These are phyloP conservation scores for Poicephalus gulielmi DNA, from an alignment of 2,113 vertebrate genomes.

Conservation along the genomic window DNA sequence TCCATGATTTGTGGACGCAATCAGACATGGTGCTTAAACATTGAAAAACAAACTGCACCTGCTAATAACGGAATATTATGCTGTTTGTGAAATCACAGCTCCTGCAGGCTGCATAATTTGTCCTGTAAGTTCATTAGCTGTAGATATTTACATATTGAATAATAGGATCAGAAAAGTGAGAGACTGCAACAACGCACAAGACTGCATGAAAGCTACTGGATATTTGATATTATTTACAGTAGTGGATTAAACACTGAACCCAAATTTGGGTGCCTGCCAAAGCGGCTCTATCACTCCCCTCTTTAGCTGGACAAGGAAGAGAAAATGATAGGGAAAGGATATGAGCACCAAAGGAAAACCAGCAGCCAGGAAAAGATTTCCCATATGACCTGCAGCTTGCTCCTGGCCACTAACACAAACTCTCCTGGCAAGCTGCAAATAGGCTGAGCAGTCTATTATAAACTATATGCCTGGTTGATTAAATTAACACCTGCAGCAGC, in stretches of 20 bases:
- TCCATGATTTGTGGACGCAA: background rate
- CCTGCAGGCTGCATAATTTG: background rate
- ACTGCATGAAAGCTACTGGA: background rate
- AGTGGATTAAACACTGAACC: background rate
- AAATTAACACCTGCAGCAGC: background rate
- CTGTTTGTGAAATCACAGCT: background rate
- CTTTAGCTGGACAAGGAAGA: background rate
- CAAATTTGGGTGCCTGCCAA: background rate
- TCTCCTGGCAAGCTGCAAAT: background rate
- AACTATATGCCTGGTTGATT: background rate
- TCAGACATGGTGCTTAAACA: background rate
- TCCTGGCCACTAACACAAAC: background rate
- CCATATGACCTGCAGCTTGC: background rate
- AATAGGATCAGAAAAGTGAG: background rate
- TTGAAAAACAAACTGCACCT: conserved; percentile 20
- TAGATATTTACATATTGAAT: background rate
- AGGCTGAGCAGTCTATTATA: background rate
- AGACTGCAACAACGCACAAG: background rate
- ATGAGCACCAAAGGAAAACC: background rate
- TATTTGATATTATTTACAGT: background rate
- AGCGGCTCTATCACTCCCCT: background rate
- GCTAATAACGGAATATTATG: background rate
- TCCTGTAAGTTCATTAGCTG: background rate
- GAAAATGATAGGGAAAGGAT: background rate
- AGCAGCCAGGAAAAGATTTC: background rate